These are phyloP conservation scores for Tethea ocularis DNA, from an alignment of 2,888 invertebrate genomes.

Conservation along the genomic window DNA sequence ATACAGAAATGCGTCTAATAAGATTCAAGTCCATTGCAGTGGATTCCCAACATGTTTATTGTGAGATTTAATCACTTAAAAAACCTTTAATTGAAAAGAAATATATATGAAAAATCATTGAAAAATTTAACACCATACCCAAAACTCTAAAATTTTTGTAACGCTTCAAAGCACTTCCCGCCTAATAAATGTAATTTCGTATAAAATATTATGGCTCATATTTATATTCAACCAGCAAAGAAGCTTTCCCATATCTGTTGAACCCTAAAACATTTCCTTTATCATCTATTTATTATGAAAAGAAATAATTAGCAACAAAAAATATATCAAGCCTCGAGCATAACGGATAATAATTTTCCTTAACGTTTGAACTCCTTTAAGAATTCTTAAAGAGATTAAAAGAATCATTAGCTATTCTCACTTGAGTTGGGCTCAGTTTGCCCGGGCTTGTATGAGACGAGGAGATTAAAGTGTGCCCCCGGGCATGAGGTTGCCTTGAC, in stretches of 20 bases:
- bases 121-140: too few relatives aligned
- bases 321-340: slow-evolving; percentile 19
- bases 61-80: too few relatives aligned
- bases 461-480: slow-evolving; percentile 70
- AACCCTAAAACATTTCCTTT: not conserved
- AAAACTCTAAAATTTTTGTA: too few relatives aligned
- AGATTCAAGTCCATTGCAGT: too few relatives aligned
- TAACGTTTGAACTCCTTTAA: slow-evolving; percentile 68
- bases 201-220: too few relatives aligned
- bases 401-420: slow-evolving; percentile 79
- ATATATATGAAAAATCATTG: too few relatives aligned
- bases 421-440: slow-evolving; percentile 44
- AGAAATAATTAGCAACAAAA: slow-evolving; percentile 29
- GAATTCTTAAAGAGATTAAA: slow-evolving; percentile 79
- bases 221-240: not conserved
- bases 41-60: too few relatives aligned
- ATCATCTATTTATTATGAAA: slow-evolving; percentile 12
- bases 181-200: too few relatives aligned
- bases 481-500: slow-evolving; percentile 41
- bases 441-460: slow-evolving; percentile 61
- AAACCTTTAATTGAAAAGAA: too few relatives aligned
- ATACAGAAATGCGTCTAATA: too few relatives aligned
- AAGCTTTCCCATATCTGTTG: not conserved
- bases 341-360: slow-evolving; percentile 43
- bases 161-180: too few relatives aligned